phyloP scores from a whole-genome alignment of 1,140 invertebrate species.

The Bombus consobrinus region DNA sequence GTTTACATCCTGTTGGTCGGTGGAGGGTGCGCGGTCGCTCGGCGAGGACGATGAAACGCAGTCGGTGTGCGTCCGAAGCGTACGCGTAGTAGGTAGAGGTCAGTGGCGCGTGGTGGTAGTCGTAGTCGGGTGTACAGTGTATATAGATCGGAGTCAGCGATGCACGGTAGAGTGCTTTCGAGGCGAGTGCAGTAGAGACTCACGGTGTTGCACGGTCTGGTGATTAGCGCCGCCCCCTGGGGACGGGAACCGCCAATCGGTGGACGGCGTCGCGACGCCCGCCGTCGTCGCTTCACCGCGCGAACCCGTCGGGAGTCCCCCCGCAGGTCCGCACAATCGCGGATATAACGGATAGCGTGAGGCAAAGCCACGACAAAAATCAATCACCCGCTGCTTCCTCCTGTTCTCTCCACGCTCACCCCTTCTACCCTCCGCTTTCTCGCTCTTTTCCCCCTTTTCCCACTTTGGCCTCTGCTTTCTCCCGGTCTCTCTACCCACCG shows the following conservation, averaged over 20 bases:
- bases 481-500: background rate
- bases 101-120: constrained; percentile 47
- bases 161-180: constrained; percentile 78
- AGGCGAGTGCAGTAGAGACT: constrained; percentile 77
- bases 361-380: constrained; percentile 83
- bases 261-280: constrained; percentile 81
- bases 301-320: constrained; percentile 66
- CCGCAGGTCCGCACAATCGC: constrained; percentile 78
- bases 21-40: constrained; percentile 46
- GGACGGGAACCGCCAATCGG: constrained; percentile 82
- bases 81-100: constrained; percentile 40
- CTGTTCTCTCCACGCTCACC: constrained; percentile 54
- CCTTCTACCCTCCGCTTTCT: constrained; percentile 39
- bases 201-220: constrained; percentile 78
- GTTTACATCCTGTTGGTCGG: constrained; percentile 69
- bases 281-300: constrained; percentile 78
- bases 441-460: constrained; percentile 14
- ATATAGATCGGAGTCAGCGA: constrained; percentile 66
- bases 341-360: constrained; percentile 81
- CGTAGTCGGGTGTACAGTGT: constrained; percentile 20
- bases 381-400: constrained; percentile 80
- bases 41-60: constrained; percentile 34
- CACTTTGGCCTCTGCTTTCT: background rate
- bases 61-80: constrained; percentile 11
- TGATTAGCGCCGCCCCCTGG: constrained; percentile 83